A percentile compares a stretch with the other conserved stretches of the same genome.
Evolutionary conservation across 2,113 vertebrate species (phyloP).

Genomic region (Ondatra zibethicus): DNA sequence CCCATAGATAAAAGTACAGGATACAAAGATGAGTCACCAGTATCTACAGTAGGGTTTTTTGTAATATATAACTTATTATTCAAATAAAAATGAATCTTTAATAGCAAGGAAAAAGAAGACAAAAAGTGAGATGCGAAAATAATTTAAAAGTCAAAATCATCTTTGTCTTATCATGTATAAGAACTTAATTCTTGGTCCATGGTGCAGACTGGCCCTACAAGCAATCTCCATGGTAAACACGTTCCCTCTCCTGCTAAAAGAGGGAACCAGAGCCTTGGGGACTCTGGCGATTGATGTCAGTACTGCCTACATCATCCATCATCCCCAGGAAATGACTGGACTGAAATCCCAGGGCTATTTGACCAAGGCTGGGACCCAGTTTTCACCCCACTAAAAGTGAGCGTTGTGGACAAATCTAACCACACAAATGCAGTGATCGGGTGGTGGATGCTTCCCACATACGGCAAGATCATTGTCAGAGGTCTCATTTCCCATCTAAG

Average conservation of each 20-base stretch:
- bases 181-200: background rate
- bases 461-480: background rate
- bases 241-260: background rate
- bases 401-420: background rate
- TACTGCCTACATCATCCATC: background rate
- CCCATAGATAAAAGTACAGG: background rate
- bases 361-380: background rate
- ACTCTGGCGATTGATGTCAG: background rate
- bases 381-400: background rate
- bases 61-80: background rate
- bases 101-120: background rate
- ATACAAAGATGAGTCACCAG: background rate
- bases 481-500: background rate
- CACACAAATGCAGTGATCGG: background rate
- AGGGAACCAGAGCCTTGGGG: background rate
- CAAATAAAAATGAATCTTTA: background rate
- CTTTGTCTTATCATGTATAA: background rate
- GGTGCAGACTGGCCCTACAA: background rate
- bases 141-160: slow-evolving; percentile 4
- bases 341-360: background rate
- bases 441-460: background rate
- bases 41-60: background rate
- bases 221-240: background rate
- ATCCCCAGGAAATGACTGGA: background rate
- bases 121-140: background rate